phyloP scores from a whole-genome alignment of 1,140 invertebrate species.

The Bombus superbus region DNA sequence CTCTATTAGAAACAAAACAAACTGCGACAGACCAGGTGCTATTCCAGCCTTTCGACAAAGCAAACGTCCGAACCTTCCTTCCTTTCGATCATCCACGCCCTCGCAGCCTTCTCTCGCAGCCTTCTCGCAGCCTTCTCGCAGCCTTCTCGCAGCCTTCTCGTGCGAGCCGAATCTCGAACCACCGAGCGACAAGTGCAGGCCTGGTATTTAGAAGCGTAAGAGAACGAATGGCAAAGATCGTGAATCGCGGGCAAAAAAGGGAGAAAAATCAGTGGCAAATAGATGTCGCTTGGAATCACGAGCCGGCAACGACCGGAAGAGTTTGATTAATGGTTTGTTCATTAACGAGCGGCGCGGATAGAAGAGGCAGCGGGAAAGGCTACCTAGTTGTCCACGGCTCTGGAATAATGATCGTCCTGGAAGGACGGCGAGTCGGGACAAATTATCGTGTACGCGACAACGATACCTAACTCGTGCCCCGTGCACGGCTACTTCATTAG shows the following conservation, averaged over 20 bases:
- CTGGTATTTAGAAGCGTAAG: too few relatives aligned
- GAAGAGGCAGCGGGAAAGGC: slow-evolving; percentile 54
- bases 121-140: too few relatives aligned
- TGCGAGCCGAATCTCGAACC: too few relatives aligned
- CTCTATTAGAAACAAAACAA: too few relatives aligned
- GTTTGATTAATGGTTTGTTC: slow-evolving; percentile 73
- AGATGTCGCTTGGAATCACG: not conserved
- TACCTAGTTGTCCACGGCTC: slow-evolving; percentile 74
- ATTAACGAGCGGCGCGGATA: slow-evolving; percentile 63
- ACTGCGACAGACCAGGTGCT: too few relatives aligned
- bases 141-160: too few relatives aligned
- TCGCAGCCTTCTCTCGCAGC: too few relatives aligned
- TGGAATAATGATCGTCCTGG: slow-evolving; percentile 73
- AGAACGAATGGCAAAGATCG: too few relatives aligned
- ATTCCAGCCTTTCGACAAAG: too few relatives aligned
- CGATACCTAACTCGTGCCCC: not conserved
- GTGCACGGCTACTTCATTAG: slow-evolving; percentile 23
- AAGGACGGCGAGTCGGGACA: slow-evolving; percentile 37
- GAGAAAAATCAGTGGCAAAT: not conserved
- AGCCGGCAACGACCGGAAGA: slow-evolving; percentile 57
- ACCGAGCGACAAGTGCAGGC: too few relatives aligned
- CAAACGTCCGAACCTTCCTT: too few relatives aligned
- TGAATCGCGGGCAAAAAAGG: not conserved
- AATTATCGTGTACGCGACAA: slow-evolving; percentile 54
- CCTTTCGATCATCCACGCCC: too few relatives aligned